Percentiles rank a stretch among this genome's conserved stretches.
These are phyloP conservation scores for Lepidocyrtinus sp. DNA, from an alignment of 2,888 invertebrate species.

Conservation along the genomic window DNA sequence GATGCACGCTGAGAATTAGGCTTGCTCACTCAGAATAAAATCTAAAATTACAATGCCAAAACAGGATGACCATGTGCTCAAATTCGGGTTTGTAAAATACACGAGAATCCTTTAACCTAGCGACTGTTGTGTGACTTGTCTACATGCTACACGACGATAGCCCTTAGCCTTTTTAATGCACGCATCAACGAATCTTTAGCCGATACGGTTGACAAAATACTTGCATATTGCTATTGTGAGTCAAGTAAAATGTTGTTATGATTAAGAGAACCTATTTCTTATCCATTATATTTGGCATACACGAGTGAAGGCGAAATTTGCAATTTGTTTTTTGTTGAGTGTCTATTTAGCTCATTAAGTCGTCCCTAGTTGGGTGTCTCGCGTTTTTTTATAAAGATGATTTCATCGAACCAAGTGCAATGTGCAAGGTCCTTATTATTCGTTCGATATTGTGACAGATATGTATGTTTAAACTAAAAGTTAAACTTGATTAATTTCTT, in stretches of 20 bases:
- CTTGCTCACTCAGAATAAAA: constrained; percentile 15
- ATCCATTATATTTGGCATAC: neutral
- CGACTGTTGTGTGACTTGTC: neutral
- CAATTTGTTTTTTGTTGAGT: neutral
- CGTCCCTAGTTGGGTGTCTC: constrained; percentile 25
- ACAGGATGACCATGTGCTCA: constrained; percentile 43
- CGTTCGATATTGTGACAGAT: neutral
- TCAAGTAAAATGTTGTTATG: constrained; percentile 22
- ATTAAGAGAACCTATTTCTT: constrained; percentile 20
- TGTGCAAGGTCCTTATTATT: too few species aligned
- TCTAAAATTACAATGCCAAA: constrained; percentile 32
- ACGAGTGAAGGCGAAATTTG: neutral
- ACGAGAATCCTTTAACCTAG: neutral
- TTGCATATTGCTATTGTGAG: neutral
- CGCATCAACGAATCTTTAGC: neutral
- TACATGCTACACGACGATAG: neutral
- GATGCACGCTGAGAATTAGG: constrained; percentile 33
- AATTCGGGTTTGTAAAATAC: constrained; percentile 3
- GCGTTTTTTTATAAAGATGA: too few species aligned
- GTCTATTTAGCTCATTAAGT: constrained; percentile 20
- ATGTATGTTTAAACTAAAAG: neutral
- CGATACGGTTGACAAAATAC: neutral
- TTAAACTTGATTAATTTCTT: constrained; percentile 22
- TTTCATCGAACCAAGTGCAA: too few species aligned
- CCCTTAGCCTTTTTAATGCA: constrained; percentile 13